Percentiles rank a stretch among this genome's conserved stretches.
phyloP scores from a whole-genome alignment of 2,113 vertebrate genomes.

The Pycnonotus jocosus region DNA sequence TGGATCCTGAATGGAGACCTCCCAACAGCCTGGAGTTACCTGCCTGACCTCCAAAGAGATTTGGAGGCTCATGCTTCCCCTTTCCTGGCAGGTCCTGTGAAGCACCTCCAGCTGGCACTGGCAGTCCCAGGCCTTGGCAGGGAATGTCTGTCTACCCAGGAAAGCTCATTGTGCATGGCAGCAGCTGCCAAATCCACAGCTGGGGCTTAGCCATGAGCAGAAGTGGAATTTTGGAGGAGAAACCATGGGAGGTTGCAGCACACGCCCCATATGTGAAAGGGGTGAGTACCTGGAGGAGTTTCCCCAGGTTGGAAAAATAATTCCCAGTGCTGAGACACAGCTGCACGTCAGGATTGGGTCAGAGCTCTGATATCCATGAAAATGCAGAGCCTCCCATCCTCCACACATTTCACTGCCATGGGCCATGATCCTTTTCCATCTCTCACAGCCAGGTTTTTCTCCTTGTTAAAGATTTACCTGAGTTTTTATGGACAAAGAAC shows the following conservation, averaged over 20 bases:
- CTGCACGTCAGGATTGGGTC: neutral
- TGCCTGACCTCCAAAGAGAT: neutral
- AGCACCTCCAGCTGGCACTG: neutral
- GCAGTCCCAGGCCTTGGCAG: neutral
- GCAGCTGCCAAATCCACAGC: neutral
- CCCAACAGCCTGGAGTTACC: neutral
- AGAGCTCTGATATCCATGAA: neutral
- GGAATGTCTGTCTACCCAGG: neutral
- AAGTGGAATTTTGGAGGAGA: neutral
- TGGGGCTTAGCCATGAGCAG: neutral
- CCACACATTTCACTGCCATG: neutral
- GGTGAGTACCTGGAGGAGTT: neutral
- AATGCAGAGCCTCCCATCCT: neutral
- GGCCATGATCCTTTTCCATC: neutral
- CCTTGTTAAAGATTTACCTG: too few species aligned
- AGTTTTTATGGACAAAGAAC: rapidly evolving
- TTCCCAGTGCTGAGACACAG: neutral
- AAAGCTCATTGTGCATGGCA: neutral
- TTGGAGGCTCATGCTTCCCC: neutral
- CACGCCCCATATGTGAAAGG: neutral
- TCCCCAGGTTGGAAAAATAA: neutral
- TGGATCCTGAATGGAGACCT: neutral
- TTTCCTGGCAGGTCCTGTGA: neutral
- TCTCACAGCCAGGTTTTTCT: neutral
- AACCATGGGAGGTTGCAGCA: neutral